Percentiles rank a stretch among this genome's conserved stretches.
Conservation (phyloP, 2,888 invertebrate species). For the Cyrtodaria siliqua region DNA sequence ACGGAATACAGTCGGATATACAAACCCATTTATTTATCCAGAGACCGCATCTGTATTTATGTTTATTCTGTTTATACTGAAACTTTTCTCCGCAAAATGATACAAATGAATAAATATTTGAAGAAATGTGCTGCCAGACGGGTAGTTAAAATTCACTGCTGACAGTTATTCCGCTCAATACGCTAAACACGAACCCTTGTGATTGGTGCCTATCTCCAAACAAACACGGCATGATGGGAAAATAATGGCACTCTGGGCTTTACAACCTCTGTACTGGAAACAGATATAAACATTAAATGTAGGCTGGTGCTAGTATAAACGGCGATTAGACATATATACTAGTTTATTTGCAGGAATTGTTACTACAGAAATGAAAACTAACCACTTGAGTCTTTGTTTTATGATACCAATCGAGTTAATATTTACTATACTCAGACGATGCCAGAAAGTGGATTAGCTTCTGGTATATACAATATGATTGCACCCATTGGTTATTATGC, state of each 20-base stretch:
- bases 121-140: slow-evolving; percentile 45
- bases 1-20: not conserved
- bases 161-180: slow-evolving; percentile 41
- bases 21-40: slow-evolving; percentile 28
- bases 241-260: slow-evolving; percentile 54
- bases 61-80: slow-evolving; percentile 39
- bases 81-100: slow-evolving; percentile 60
- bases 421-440: no score
- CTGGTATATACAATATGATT: no score
- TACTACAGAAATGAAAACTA: no score
- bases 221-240: slow-evolving; percentile 59
- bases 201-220: slow-evolving; percentile 54
- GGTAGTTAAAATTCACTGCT: slow-evolving; percentile 51
- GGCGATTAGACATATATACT: no score
- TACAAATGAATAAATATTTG: slow-evolving; percentile 66
- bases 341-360: no score
- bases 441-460: no score
- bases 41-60: slow-evolving; percentile 56
- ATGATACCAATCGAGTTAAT: no score
- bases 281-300: slow-evolving; percentile 30
- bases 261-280: slow-evolving; percentile 9
- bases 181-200: slow-evolving; percentile 39
- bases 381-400: no score
- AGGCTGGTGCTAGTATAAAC: no score
- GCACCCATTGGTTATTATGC: no score